Base-by-base conservation (phyloP, 2,888 invertebrate species). In the Cancer borealis region DNA sequence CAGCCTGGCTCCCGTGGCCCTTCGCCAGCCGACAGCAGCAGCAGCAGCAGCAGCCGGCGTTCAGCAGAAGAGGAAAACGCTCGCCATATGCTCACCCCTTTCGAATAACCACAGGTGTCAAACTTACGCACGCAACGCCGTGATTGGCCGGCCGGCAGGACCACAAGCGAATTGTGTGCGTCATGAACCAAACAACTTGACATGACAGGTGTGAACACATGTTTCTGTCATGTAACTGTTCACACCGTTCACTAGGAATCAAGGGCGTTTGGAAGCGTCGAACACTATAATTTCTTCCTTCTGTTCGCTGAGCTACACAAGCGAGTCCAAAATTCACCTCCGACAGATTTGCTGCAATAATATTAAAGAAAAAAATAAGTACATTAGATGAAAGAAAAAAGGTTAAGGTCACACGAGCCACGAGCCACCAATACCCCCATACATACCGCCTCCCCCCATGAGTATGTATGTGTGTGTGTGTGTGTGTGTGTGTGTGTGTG, bases 1-100 rank as follows among this genome's bases (percentile, higher is more conserved):
- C 94, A 92, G 94, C 94, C 92, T 94, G 94, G 92, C 94, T 94
- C 94, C 94, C 94, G 84, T 26, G 60, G 87, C 88, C 89, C 90
- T 47, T 39, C 4, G n/a, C 91, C 66, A 49, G 79, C 79, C 79
- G 30, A 14, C 73, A 73, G n/a, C 73, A 73, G 17, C 73, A 79
- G 4, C 79, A 30, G 26, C 79, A 79, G 30, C 79, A 30, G 30
- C 79, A 79, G 79, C 79, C 79, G 79, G 79, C 79, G 79, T 79
- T 79, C 79, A 79, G 30, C 30, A 30, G 14, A 30, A 14, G 17
- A 26, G n/a, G 73, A n/a, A 26, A 73, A 73, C 73, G 73, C 17
- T 73, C 73, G 30, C 79, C 26, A 79, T 79, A 79, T 79, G 30
- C 30, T 79, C 79, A 30, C 8, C 26, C 8, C 26, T 30, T 30